Percentiles rank a stretch among this genome's conserved stretches.
These are phyloP conservation scores for Brachyrhaphis roseni DNA, from an alignment of 2,797 vertebrate species.

Conservation along the genomic window DNA sequence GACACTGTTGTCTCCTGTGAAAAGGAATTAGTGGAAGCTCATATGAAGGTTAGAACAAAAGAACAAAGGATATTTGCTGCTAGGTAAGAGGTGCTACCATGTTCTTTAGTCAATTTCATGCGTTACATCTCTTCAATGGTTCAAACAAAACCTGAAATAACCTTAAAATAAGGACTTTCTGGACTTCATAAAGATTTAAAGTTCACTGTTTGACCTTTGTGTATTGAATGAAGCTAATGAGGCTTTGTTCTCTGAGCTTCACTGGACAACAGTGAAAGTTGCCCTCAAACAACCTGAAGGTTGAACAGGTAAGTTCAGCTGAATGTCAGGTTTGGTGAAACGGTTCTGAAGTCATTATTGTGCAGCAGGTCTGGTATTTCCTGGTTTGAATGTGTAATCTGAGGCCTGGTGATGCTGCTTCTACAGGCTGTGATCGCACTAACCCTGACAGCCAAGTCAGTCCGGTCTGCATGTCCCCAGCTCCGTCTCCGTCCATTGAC, in stretches of 20 bases:
- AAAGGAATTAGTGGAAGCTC: background rate
- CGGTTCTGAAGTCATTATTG: background rate
- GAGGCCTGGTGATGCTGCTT: background rate
- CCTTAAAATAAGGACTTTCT: background rate
- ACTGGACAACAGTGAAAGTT: conserved; percentile 1
- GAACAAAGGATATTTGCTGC: background rate
- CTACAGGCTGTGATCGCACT: conserved; percentile 31
- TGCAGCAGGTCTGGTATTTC: background rate
- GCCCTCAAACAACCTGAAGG: background rate
- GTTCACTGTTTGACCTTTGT: background rate
- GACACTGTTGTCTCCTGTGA: conserved; percentile 67
- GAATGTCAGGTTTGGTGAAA: background rate
- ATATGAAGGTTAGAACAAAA: background rate
- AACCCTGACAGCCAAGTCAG: conserved; percentile 34
- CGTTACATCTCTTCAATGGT: background rate
- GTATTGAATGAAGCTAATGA: conserved; percentile 6
- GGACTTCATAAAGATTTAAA: background rate
- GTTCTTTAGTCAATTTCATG: background rate
- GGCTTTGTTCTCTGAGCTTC: background rate
- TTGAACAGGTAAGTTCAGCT: background rate
- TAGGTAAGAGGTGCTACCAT: background rate
- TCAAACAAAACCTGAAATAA: background rate
- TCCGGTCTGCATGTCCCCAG: conserved; percentile 24
- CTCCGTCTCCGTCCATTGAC: conserved; percentile 43
- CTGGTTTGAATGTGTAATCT: background rate